These are phyloP conservation scores for Nautilus pompilius DNA, from an alignment of 1,140 invertebrate genomes.

Conservation along the genomic window DNA sequence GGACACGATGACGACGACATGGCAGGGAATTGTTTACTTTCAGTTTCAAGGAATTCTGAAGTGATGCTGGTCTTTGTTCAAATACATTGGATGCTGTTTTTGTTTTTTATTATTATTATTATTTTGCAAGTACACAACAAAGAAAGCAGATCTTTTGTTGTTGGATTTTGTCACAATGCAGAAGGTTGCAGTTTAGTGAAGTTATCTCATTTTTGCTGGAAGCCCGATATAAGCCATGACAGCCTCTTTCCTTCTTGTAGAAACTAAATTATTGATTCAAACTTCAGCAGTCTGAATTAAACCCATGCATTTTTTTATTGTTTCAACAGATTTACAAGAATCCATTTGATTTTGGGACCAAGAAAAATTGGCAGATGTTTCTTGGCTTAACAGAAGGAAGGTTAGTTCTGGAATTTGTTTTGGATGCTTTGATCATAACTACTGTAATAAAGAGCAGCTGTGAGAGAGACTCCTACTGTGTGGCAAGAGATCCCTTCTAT, in stretches of 20 bases:
- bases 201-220: neutral
- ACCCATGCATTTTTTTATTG: no score
- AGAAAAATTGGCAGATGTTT: conserved; percentile 85
- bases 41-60: no score
- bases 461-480: neutral
- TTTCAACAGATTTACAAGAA: conserved; percentile 67
- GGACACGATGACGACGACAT: no score
- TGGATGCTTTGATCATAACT: neutral
- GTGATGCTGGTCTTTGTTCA: no score
- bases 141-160: neutral
- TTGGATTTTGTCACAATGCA: neutral
- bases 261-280: neutral
- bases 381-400: conserved; percentile 73
- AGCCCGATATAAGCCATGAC: neutral
- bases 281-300: no score
- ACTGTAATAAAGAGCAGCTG: neutral
- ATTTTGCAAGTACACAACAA: no score
- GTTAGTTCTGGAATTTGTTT: conserved; percentile 41
- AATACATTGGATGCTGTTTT: no score
- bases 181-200: neutral
- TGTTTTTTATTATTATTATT: no score
- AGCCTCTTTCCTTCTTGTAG: neutral
- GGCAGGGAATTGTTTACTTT: no score
- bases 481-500: neutral
- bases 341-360: conserved; percentile 83